These are phyloP conservation scores for Cyphomyrus plagiostoma DNA, from an alignment of 2,113 vertebrate genomes.

Conservation along the genomic window DNA sequence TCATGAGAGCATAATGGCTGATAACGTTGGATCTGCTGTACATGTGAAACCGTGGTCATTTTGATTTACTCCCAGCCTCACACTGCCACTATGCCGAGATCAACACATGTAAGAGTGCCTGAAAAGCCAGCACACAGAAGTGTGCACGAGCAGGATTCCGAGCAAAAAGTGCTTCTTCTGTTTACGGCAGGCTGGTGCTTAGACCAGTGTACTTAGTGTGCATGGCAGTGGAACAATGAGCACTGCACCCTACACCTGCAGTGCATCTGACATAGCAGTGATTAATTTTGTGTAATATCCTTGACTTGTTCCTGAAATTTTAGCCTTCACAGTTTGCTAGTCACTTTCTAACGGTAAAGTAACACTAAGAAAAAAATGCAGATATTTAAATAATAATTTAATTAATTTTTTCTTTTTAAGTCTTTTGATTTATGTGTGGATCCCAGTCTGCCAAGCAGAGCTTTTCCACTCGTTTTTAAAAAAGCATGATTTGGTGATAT, in stretches of 20 bases:
- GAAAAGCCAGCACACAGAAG: not conserved
- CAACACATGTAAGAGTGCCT: not conserved
- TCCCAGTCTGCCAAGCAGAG: not conserved
- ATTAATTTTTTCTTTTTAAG: not conserved
- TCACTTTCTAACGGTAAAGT: not conserved
- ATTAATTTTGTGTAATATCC: not conserved
- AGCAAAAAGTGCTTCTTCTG: not conserved
- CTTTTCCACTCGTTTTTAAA: not conserved
- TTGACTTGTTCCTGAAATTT: not conserved
- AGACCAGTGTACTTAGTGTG: not conserved
- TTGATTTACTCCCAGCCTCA: not conserved
- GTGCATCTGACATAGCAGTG: not conserved
- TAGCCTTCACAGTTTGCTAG: not conserved
- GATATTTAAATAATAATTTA: conserved; percentile 11
- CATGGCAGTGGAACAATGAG: not conserved
- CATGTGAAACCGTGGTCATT: not conserved
- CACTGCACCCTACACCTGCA: not conserved
- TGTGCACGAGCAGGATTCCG: not conserved
- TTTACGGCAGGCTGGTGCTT: not conserved
- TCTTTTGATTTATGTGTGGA: not conserved
- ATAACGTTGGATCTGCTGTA: not conserved
- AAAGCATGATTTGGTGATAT: not conserved
- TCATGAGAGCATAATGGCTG: not conserved
- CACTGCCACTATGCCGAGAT: not conserved
- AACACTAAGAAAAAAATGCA: not conserved